These are phyloP conservation scores for Ganaspis sp. DNA, from an alignment of 1,140 invertebrate species.

Conservation along the genomic window DNA sequence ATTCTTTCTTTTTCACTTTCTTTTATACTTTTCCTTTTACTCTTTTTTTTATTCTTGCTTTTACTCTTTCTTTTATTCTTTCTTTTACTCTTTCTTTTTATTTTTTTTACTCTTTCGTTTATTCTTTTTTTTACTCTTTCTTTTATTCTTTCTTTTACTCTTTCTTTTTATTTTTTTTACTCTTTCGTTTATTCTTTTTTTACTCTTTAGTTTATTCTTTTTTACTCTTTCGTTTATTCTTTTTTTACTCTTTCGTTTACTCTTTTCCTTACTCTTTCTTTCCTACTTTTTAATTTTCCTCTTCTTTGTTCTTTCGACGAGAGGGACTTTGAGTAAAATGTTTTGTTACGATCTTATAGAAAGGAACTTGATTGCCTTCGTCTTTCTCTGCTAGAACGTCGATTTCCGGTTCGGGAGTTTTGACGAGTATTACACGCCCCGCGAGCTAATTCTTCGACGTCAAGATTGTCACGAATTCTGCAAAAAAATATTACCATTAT, in stretches of 20 bases:
- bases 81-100: no score
- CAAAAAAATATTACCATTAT: conserved; percentile 56
- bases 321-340: background rate
- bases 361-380: conserved; percentile 56
- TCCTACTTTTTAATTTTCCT: background rate
- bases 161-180: no score
- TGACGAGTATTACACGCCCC: conserved; percentile 32
- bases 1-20: no score
- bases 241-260: no score
- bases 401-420: conserved; percentile 44
- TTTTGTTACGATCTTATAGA: conserved; percentile 37
- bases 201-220: no score
- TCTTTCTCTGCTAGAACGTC: conserved; percentile 48
- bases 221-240: background rate
- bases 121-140: background rate
- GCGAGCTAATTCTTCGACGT: conserved; percentile 78
- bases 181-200: no score
- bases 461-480: conserved; percentile 81
- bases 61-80: no score
- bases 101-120: no score
- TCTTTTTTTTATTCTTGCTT: no score
- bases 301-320: background rate
- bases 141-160: conserved; percentile 9
- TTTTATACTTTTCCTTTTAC: no score
- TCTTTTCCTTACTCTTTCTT: no score